phyloP scores from a whole-genome alignment of 35 echinoderm and acorn worm genomes.

The Diadema setosum region DNA sequence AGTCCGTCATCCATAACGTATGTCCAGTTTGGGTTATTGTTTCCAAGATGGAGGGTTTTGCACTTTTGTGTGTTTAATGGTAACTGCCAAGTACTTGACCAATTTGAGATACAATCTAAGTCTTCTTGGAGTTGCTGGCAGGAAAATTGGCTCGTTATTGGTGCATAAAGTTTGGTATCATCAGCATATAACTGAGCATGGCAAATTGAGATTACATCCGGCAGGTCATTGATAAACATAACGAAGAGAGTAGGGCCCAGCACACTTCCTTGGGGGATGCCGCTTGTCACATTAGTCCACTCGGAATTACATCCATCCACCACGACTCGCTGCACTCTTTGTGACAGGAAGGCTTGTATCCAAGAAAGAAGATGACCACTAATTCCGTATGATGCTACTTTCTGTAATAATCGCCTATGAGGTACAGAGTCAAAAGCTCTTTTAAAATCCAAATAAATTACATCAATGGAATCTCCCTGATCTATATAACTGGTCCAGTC shows the following conservation, averaged over 20 bases:
- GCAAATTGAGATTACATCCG: not conserved
- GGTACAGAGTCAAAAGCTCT: conserved; percentile 55
- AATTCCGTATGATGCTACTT: not conserved
- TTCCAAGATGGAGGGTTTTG: not conserved
- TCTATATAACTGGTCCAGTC: not conserved
- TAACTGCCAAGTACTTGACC: not conserved
- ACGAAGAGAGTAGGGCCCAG: not conserved
- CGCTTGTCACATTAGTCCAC: not conserved
- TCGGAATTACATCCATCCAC: not conserved
- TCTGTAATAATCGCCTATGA: not conserved
- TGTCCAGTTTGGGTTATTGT: not conserved
- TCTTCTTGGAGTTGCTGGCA: not conserved
- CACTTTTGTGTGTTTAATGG: not conserved
- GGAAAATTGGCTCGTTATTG: not conserved
- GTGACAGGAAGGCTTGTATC: not conserved
- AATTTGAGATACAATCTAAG: not conserved
- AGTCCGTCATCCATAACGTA: not conserved
- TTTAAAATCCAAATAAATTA: conserved; percentile 48
- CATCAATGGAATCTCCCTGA: conserved; percentile 13
- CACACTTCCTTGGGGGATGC: conserved; percentile 25
- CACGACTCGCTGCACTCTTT: not conserved
- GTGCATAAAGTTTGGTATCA: conserved; percentile 7
- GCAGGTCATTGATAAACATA: conserved; percentile 16
- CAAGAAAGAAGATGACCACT: not conserved
- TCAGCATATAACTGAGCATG: not conserved